Evolutionary conservation across 2,888 invertebrate species (phyloP), one percentile per base, ranked within the genome.

Genomic region (Tricholauxania praeusta): DNA sequence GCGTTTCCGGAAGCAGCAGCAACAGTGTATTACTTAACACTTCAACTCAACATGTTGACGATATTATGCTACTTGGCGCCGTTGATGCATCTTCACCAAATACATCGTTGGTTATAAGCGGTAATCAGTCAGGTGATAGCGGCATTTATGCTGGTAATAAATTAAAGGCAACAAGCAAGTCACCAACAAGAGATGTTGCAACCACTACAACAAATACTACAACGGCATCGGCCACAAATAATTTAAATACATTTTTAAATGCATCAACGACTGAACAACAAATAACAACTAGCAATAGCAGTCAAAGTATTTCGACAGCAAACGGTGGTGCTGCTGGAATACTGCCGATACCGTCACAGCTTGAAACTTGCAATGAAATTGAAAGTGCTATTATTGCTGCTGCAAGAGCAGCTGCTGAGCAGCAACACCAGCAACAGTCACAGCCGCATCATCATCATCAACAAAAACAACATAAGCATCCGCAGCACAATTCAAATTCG

Each of bases 281-380:
- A 12, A 71, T 69, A 19, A 68, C n/a, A 19, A 66, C 66, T 52
- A 65, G 71, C 49, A 73, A 39, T 28, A 79, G 76, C 76, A 79
- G 60, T 74, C 74, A 70, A 72, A 77, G 57, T 19, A 59, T 57
- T 39, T 5, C 39, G 10, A 39, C 39, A 67, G 64, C 72, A 19
- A 51, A 64, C 14, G 59, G 67, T 67, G 71, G 12, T 60, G 57
- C 17, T 15, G 52, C 51, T 51, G 52, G 12, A 48, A 49, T 60
- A 49, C 10, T 39, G 63, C 71, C 74, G 57, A 76, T 79, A 72
- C 76, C 76, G 60, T 82, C 83, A 64, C 86, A 86, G 73, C 75
- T 86, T 60, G 86, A 86, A 75, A 85, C 87, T 3, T 85, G 85
- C 76, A 84, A 85, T 75, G 86, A 85, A 67, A 87, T 86, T 77